Evolutionary conservation across 2,797 vertebrate genomes (phyloP), one percentile per base, ranked within the genome.

Genomic region (Acipenser ruthenus): DNA sequence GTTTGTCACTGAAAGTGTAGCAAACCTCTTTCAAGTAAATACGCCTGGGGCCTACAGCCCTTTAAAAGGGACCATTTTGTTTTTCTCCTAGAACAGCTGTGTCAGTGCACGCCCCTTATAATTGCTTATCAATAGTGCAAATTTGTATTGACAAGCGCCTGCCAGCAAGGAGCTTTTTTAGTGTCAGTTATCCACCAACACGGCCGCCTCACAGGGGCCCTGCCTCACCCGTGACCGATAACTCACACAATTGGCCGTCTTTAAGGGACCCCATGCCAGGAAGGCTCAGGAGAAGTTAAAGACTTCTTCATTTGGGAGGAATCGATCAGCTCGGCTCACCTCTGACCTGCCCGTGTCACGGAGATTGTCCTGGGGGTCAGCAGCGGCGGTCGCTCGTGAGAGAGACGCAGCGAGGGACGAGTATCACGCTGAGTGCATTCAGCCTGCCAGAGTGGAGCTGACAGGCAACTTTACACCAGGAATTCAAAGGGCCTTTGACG

Each of bases 61-160:
- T 78, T 72, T 76, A 66, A 76, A 65, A 73, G 66, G 73, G 66
- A 58, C 66, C 53, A 8, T 72, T 82, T 78, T 84, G 82, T 86
- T 82, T 76, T 84, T 65, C 73, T 71, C 74, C 78, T 87, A 88
- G 81, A 90, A 89, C 88, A 91, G 89, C 88, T 90, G 88, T 84
- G 84, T 79, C 73, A 74, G 74, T 69, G 72, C 73, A 70, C 72
- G 65, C 78, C 76, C 73, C 83, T 69, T 86, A 80, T 87, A 88
- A 90, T 86, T 82, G 80, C 81, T 88, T 86, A 89, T 91, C 88
- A 90, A 90, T 90, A 89, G 87, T 83, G 81, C 81, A 86, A 81
- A 86, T 87, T 83, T 88, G 85, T 90, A 90, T 88, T 89, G 88
- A 88, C 88, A 90, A 80, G 85, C 72, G 67, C 72, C 87, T 88